Base-by-base conservation (phyloP, 2,888 invertebrate species). In the Bellardia pandia region DNA sequence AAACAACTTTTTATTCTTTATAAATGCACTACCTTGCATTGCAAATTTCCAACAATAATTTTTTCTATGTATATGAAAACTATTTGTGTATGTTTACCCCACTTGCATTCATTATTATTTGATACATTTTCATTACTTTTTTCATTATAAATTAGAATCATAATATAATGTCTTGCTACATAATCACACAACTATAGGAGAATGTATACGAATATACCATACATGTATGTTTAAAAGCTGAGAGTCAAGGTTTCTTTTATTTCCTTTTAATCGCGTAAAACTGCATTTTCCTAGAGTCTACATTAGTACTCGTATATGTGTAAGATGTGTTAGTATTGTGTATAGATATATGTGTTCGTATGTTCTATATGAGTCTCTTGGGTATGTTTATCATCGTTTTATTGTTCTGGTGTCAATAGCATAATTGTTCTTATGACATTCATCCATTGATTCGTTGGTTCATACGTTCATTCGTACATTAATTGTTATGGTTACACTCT, bases 371-470 rank as follows among this genome's bases (percentile, higher is more conserved):
- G 66, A 75, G 51, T 77, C 81, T 74, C 81, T 53, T 53, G 85
- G 69, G 85, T 81, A 81, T 78, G 85, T 81, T 87, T 81, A 87
- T 85, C 69, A 85, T 78, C 6, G 62, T 75, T 78, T 85, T 78
- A 87, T 87, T 87, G 87, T 85, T 85, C 85, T 78, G 58, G 77
- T 85, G 87, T 87, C 87, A 87, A 85, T 78, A 78, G 81, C 81
- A 85, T 82, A 87, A 87, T 82, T 87, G 81, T 85, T 87, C 64
- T 78, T 78, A 69, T 82, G 74, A 64, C 75, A 85, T 87, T 85
- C 81, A 78, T 62, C 40, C 40, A 78, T 66, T 81, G 23, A 74
- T 81, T 33, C 53, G n/a, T 42, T 60, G 37, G 37, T 69, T 48
- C 58, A 6, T 62, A 9, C 5, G 5, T 62, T 14, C 5, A 23